Evolutionary conservation across 2,113 vertebrate genomes (phyloP), one percentile per base, ranked within the genome.

Genomic region (Tautogolabrus adspersus): DNA sequence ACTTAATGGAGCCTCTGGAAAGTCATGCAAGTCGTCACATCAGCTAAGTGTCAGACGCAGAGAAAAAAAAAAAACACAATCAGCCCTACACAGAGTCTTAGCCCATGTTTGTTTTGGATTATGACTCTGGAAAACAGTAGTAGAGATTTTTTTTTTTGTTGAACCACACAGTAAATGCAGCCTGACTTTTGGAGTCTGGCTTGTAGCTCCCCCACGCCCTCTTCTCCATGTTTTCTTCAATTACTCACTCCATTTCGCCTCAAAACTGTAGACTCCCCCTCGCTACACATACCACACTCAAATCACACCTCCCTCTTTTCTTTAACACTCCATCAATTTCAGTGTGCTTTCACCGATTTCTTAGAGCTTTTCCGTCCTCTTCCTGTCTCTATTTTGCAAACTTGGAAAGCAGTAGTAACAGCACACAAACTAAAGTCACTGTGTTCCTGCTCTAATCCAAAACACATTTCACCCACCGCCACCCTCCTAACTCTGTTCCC

Each of bases 151-250:
- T 75, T 59, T 61, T 56, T 72, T 75, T 55, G 54, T 66, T 59
- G 63, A 83, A 86, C 81, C 83, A 73, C 83, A 77, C 47, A 72
- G 67, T 79, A 86, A 85, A 73, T 52, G 22, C 34, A 55, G 65
- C 40, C 49, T 40, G 34, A 72, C 83, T 93, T 89, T 81, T 89
- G 72, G 91, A 88, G 75, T 89, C 79, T 75, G 74, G 90, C 75
- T 87, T 81, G 83, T 40, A 75, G 70, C 84, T 87, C 77, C 77
- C 66, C 89, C 74, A 85, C 84, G 40, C 88, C 87, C 75, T 87
- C 84, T 68, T 87, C 86, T 91, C 89, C 75, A 59, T 91, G 87
- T 94, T 92, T 92, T 91, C 91, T 92, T 93, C 82, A 90, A 93
- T 93, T 87, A 91, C 86, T 92, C 89, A 93, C 75, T 88, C 87